Evolutionary conservation across 2,113 vertebrate species (phyloP), one percentile per base, ranked within the genome.

Genomic region (Vombatus ursinus): DNA sequence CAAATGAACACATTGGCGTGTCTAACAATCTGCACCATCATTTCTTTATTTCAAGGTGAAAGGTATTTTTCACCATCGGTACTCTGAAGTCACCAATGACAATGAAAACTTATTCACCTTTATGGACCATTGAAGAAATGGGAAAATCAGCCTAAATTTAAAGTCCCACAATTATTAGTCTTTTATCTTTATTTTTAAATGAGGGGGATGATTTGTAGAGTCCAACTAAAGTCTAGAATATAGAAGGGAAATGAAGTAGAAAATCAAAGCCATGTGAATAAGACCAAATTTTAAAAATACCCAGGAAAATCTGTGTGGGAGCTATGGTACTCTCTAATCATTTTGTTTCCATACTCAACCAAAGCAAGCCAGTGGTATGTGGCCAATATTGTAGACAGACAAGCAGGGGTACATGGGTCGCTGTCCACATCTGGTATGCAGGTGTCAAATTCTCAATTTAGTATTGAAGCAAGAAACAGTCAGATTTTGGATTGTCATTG

Each of bases 371-470:
- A 94, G 25, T 50, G 25, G 26, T 54, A 54, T 84, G 24, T 51
- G 94, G 92, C 49, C 47, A 95, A 28, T 10, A 51, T 0, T 28
- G 16, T 84, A 94, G 84, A 91, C 50, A 77, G 93, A 90, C 52
- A 37, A 90, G 94, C 50, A 48, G 93, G 10, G 25, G 53, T 89
- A 90, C 52, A 68, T 77, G 52, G 0, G 44, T 3, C 31, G 52
- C 93, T 52, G 25, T 31, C 25, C 89, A 94, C 95, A 93, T 97
- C 94, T 96, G 97, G 90, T 28, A 19, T 0, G 6, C 97, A 98
- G 96, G 98, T 98, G 98, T 96, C n/a, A 77, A 14, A 47, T 8
- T 25, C 47, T 31, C 90, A 50, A 77, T 89, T 97, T 92, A 68
- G 93, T 49, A 1, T 50, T 7, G 61, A 57, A 84, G 93, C 90